Base-by-base conservation (phyloP, 2,888 invertebrate species). In the Idaea biselata region DNA sequence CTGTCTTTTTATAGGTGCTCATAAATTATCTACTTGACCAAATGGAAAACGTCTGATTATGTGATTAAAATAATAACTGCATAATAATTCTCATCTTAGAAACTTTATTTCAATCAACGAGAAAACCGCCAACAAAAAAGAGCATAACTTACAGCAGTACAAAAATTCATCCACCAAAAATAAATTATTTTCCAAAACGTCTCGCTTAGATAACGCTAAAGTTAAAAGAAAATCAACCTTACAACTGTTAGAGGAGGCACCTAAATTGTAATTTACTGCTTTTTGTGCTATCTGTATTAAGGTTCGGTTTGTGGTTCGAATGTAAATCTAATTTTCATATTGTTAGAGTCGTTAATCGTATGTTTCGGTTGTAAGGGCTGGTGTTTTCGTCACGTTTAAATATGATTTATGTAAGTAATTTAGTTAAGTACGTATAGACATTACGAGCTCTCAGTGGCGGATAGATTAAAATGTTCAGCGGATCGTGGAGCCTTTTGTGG, bases 321-420 rank as follows among this genome's bases (percentile, higher is more conserved):
- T 78, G 72, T 76, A 70, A 58, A 63, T 72, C 74, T 78, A 75
- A 80, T 73, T 60, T 64, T 63, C 18, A 17, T 44, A 5, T 60
- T 6, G 18, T 69, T 81, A 82, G 68, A 73, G 84, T 76, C 71
- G 74, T 55, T 74, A 77, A 78, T 85, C 70, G 78, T 65, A 67
- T 77, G 74, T 60, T 67, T 66, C 44, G 60, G 64, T 65, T 67
- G 63, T 61, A 70, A 70, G 79, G 77, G 73, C 25, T 25, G 68
- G 65, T 70, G 76, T 78, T 80, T 76, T 90, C 89, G 84, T 89
- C 89, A 89, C 90, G 88, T 90, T 90, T 87, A 88, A 89, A 91
- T 91, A 91, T 91, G 91, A 91, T 91, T 91, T 91, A 91, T 91
- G 89, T 88, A 86, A 89, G 91, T 91, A 91, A 91, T 91, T 91